Percentiles rank a stretch among this genome's conserved stretches.
Evolutionary conservation across 2,113 vertebrate species (phyloP).

Genomic region (Myotis lucifugus): DNA sequence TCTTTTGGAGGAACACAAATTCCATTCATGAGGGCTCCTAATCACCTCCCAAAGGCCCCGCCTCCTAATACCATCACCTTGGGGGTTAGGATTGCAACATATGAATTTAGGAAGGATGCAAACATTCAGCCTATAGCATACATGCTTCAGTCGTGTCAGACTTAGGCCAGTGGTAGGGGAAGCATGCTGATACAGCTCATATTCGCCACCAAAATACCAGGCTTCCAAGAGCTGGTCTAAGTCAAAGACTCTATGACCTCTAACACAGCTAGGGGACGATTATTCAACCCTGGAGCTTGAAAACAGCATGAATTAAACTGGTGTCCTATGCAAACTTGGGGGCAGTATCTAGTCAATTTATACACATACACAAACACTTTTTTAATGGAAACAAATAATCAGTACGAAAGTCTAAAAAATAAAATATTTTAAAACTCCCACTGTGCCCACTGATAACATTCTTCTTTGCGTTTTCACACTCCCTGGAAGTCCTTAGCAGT

Average conservation of each 20-base stretch:
- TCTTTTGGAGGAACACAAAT: neutral
- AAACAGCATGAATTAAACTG: neutral
- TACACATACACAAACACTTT: neutral
- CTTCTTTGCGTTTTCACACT: neutral
- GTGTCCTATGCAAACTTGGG: neutral
- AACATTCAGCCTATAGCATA: neutral
- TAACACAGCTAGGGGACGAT: neutral
- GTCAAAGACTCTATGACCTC: neutral
- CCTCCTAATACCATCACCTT: neutral
- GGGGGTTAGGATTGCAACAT: neutral
- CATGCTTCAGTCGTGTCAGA: neutral
- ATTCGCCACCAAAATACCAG: neutral
- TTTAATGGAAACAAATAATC: neutral
- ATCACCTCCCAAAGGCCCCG: neutral
- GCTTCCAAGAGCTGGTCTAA: neutral
- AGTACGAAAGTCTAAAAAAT: neutral
- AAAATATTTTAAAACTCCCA: neutral
- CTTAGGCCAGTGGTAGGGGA: neutral
- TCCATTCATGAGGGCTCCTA: neutral
- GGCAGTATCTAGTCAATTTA: neutral
- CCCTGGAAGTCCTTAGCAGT: neutral
- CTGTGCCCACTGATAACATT: neutral
- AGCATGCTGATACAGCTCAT: neutral
- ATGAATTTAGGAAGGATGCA: neutral
- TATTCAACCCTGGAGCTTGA: neutral